phyloP scores from a whole-genome alignment of 2,113 vertebrate genomes.

The Pelobates fuscus region DNA sequence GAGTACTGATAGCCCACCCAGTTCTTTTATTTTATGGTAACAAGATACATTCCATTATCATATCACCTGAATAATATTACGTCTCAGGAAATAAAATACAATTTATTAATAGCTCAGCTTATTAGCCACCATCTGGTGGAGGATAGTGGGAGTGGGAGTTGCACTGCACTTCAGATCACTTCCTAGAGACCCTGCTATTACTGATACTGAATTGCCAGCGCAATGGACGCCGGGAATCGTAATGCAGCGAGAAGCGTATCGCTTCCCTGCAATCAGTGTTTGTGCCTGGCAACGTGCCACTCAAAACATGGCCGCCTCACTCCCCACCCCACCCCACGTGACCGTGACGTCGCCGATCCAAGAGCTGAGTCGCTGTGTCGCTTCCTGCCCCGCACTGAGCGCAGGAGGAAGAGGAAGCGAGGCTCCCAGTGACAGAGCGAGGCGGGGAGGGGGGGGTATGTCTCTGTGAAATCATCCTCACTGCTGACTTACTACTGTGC shows the following conservation, averaged over 20 bases:
- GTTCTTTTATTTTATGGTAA: too few species aligned
- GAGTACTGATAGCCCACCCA: too few species aligned
- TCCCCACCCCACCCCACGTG: neutral
- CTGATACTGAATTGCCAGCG: neutral
- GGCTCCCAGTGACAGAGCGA: conserved; percentile 20
- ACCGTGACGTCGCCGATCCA: neutral
- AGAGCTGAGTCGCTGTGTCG: neutral
- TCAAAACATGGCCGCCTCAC: conserved; percentile 22
- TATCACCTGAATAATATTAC: too few species aligned
- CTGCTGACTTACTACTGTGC: too few species aligned
- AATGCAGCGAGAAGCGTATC: neutral
- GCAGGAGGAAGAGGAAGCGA: conserved; percentile 31
- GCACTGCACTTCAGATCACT: too few species aligned
- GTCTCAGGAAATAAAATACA: too few species aligned
- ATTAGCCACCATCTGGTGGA: too few species aligned
- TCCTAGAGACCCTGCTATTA: too few species aligned
- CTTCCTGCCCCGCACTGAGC: conserved; percentile 22
- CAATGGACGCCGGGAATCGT: neutral
- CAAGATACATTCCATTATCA: too few species aligned
- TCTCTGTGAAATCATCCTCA: neutral
- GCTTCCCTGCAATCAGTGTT: neutral
- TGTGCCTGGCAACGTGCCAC: neutral
- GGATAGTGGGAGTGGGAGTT: too few species aligned
- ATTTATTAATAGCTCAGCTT: too few species aligned
- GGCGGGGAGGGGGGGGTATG: conserved; percentile 15